phyloP scores from a whole-genome alignment of 2,797 vertebrate genomes.

The Gobio occitaniae region DNA sequence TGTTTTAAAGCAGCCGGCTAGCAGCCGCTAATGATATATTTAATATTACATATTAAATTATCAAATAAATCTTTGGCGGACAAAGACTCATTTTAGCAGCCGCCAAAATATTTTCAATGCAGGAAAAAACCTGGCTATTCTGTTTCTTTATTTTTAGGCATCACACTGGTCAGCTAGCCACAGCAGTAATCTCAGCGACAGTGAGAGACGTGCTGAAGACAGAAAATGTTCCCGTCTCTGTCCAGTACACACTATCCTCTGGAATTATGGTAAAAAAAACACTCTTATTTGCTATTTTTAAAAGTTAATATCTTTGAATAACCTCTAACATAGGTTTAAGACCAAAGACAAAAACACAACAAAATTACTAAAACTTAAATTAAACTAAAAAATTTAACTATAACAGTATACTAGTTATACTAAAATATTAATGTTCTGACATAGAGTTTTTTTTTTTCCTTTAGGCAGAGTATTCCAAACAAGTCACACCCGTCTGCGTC shows the following conservation, averaged over 20 bases:
- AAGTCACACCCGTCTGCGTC: conserved; percentile 72
- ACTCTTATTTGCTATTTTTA: background rate
- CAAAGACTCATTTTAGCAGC: background rate
- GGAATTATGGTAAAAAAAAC: conserved; percentile 66
- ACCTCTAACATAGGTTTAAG: background rate
- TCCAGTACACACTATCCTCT: conserved; percentile 78
- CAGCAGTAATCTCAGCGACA: conserved; percentile 80
- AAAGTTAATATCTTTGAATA: background rate
- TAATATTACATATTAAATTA: background rate
- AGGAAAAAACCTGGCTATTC: background rate
- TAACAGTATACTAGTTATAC: background rate
- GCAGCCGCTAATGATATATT: background rate
- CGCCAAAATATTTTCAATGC: background rate
- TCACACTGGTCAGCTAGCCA: conserved; percentile 68
- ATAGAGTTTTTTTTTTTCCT: conserved; percentile 60
- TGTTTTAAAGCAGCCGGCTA: background rate
- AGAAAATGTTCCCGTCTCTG: conserved; percentile 74
- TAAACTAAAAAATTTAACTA: background rate
- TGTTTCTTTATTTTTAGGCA: conserved; percentile 30
- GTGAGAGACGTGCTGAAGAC: conserved; percentile 70
- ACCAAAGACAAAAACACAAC: background rate
- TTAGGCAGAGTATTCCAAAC: conserved; percentile 71
- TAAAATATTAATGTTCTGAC: background rate
- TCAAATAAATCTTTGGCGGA: background rate
- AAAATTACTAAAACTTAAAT: background rate